Base-by-base conservation (phyloP, 92 coral and sea anemone species). In the Meandrina meandrites region DNA sequence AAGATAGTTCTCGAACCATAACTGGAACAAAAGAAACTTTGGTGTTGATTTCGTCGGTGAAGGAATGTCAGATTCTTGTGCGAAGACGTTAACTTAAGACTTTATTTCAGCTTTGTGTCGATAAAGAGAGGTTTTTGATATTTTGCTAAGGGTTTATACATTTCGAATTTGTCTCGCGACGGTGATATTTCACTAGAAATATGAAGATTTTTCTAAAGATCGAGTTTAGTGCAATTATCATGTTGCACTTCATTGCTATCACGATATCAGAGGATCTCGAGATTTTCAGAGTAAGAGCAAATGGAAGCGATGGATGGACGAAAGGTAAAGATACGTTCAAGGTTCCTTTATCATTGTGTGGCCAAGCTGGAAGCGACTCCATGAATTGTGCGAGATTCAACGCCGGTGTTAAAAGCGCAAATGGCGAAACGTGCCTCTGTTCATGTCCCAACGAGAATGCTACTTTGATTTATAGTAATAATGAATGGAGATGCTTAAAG, bases 401-500 rank as follows among this genome's bases (percentile, higher is more conserved):
- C 40, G 85, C 85, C 35, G 24, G 67, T 3, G 83, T 2, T 4
- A 58, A 27, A 21, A 81, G 85, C 19, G 58, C 27, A n/a, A 28
- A 48, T 34, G 72, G 27, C 11, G n/a, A 67, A 24, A 37, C 18
- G 6, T 81, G 45, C n/a, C 3, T 28, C 19, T 81, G 85, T 40
- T 81, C 62, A 18, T 81, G 85, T 42, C 17, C 76, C 40, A 42
- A 22, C 21, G 58, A 64, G 15, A 30, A 42, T 13, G 57, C 75
- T 11, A 67, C 85, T 9, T 81, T 81, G 75, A 64, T 81, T 7
- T 47, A 66, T 18, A 12, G 3, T 12, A 47, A 66, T 19, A 31
- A 67, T 17, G 58, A 64, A 22, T 81, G 85, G 85, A 81, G 53
- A 81, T 81, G 85, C 5, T 21, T 14, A 17, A 40, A 64, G 75